phyloP scores from a whole-genome alignment of 2,888 invertebrate species.

The Drosophila paranaensis region DNA sequence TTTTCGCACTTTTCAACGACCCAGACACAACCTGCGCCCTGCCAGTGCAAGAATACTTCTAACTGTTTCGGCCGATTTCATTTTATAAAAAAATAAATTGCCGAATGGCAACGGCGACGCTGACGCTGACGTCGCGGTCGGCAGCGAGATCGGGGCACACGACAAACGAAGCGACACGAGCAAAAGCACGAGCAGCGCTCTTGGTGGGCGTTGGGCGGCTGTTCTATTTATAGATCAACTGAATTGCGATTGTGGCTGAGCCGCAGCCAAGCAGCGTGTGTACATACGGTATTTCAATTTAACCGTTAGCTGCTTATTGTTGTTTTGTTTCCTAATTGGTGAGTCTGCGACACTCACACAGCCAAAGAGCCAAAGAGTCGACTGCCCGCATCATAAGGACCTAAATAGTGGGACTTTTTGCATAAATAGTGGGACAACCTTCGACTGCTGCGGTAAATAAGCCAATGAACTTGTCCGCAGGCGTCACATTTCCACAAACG shows the following conservation, averaged over 20 bases:
- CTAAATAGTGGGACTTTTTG: not conserved
- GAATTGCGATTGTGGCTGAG: conserved; percentile 27
- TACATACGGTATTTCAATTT: conserved; percentile 37
- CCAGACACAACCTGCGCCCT: conserved; percentile 71
- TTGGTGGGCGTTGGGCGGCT: conserved; percentile 41
- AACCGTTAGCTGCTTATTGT: conserved; percentile 24
- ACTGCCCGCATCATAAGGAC: conserved; percentile 6
- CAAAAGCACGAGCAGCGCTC: not conserved
- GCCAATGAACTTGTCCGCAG: conserved; percentile 5
- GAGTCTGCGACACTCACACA: not conserved
- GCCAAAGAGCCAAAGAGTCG: too few species aligned
- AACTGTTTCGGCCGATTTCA: conserved; percentile 63
- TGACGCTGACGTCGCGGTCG: conserved; percentile 27
- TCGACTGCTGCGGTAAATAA: conserved; percentile 2
- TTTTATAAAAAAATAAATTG: conserved; percentile 70
- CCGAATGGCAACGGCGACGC: conserved; percentile 30
- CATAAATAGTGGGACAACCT: conserved; percentile 1
- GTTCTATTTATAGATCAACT: conserved; percentile 49
- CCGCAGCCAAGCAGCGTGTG: conserved; percentile 14
- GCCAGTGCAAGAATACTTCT: conserved; percentile 79
- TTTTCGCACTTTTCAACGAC: conserved; percentile 42
- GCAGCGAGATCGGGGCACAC: conserved; percentile 36
- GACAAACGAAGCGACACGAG: conserved; percentile 18
- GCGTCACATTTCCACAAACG: conserved; percentile 26
- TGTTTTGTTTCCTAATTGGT: not conserved